Evolutionary conservation across 2,888 invertebrate species (phyloP), one percentile per base, ranked within the genome.

Genomic region (Rhogogaster chlorosoma): DNA sequence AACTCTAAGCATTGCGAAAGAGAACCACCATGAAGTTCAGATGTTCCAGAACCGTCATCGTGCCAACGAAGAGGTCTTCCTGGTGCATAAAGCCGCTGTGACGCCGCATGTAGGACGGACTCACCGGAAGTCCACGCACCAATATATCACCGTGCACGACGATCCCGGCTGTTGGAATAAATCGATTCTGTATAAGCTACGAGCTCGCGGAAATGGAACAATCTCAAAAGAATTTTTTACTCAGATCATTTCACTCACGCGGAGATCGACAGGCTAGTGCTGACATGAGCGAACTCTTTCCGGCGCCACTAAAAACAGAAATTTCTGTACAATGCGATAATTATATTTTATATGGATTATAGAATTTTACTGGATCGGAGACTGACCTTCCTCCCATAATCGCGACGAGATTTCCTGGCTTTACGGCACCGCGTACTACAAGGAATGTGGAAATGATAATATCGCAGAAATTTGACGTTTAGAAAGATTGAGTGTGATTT

Each of bases 11-110:
- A 73, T 22, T 42, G 7, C n/a, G 61, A 61, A 61, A 61, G 10
- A 61, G 9, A 61, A 32, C n/a, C 93, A 96, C 98, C 98, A 98
- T 98, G 88, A 98, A 97, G 89, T 95, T 96, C 85, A 99, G 95
- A 91, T 99, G 98, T 92, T 99, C 99, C 87, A 95, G 94, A 36
- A 98, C 98, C 0, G 98, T 98, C 86, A 99, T 95, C 64, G 97
- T 96, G 3, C 97, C 97, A 7, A 98, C 96, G 90, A 99, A 98
- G 77, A 98, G 94, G 91, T 99, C 98, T 87, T 98, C 97, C 93
- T 99, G 99, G 89, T 98, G 97, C 94, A 99, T 97, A 93, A 97
- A 99, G 0, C 98, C 98, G 89, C 97, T 97, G 86, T 97, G 95
- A 84, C 95, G 95, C 90, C 96, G 96, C 97, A 98, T 97, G 91